Base-by-base conservation (phyloP, 2,113 vertebrate genomes). In the Murina feae region DNA sequence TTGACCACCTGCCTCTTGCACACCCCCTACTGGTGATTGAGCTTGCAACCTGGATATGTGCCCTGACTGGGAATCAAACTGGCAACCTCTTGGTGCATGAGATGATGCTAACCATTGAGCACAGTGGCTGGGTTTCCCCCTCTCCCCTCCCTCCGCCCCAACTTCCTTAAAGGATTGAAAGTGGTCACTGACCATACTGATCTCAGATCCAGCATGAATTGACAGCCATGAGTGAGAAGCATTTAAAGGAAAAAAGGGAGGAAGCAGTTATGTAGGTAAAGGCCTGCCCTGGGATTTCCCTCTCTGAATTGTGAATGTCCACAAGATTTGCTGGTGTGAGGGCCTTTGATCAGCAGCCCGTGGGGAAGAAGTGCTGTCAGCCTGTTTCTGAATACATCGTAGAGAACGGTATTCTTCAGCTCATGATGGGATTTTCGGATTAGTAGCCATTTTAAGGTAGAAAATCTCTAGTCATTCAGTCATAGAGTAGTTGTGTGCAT, bases 161-260 rank as follows among this genome's bases (percentile, higher is more conserved):
- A 1, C 9, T 97, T 35, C 21, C 92, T 92, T 71, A 84, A 91
- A 85, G 58, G 16, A 14, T 42, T 76, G 32, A 71, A 86, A 76
- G 28, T 60, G 16, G 32, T 74, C 47, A 58, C 28, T 65, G 42
- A 51, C n/a, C 16, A 35, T 81, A 49, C 69, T 83, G n/a, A 47
- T 58, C 58, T 28, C 66, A 53, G 39, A 42, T 23, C 25, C 16
- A 74, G 53, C 4, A 28, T 60, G 9, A 72, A 5, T 16, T 35
- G n/a, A 76, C 9, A 87, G 69, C 55, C 18, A 20, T 10, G 11
- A 91, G 23, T 4, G 18, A 91, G 68, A 75, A 93, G 71, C 74
- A 60, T 53, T 82, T 78, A 81, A 72, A 78, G 71, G 44, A 7
- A 21, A 39, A 42, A n/a, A 72, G 35, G 16, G 69, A 86, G 58